These are phyloP conservation scores for Redunca redunca DNA, from an alignment of 2,113 vertebrate genomes.

Conservation along the genomic window DNA sequence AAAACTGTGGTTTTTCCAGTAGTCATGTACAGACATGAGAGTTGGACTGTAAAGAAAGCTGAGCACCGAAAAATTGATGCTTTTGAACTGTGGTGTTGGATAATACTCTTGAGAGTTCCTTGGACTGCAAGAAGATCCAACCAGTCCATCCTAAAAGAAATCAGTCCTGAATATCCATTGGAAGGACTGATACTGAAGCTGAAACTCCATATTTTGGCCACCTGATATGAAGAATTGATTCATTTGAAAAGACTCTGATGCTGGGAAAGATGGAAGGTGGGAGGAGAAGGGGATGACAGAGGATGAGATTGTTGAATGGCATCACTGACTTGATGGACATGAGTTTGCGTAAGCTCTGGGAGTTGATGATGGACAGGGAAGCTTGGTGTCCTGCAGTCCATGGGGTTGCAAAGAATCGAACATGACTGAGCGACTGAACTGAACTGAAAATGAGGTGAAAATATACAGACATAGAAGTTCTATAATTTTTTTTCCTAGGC, in stretches of 20 bases:
- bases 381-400: background rate
- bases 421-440: background rate
- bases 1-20: background rate
- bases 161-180: background rate
- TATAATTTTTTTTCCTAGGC: background rate
- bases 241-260: background rate
- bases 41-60: background rate
- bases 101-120: background rate
- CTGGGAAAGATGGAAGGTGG: background rate
- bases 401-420: background rate
- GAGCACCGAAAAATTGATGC: accelerated
- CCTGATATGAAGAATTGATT: background rate
- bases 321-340: background rate
- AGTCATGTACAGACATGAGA: background rate
- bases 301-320: background rate
- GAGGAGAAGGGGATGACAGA: background rate
- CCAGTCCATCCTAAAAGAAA: background rate
- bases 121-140: background rate
- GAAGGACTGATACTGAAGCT: background rate
- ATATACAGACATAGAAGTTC: background rate
- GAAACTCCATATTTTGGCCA: background rate
- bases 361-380: background rate
- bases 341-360: background rate
- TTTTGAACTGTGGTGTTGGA: background rate
- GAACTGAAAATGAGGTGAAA: background rate